Evolutionary conservation across 2,797 vertebrate species (phyloP), one percentile per base, ranked within the genome.

Genomic region (Rhinogobio ventralis): DNA sequence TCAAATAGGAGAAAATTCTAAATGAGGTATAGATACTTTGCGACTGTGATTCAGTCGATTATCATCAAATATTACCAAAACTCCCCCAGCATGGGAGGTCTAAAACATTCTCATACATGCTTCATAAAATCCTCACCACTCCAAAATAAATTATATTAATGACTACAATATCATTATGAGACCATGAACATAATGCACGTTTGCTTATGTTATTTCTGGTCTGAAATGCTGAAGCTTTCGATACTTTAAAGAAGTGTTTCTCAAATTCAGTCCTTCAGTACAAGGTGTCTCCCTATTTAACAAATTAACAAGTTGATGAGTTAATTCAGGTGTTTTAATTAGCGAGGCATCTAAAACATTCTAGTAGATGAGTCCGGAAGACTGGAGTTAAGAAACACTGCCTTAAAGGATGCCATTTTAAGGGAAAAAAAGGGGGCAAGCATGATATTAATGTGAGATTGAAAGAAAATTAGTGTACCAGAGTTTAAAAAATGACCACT

Each of bases 51-150:
- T 46, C n/a, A 30, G 42, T 23, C 19, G 42, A 49, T 66, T 33
- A 62, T 66, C 39, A 20, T 66, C n/a, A 62, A 9, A 28, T 20
- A 2, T 28, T 39, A 78, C 25, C 57, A 28, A 45, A 78, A 45
- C 36, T 42, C 53, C 39, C 14, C 57, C 76, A 78, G 45, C 57
- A 78, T 45, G n/a, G 36, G 33, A 78, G 57, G 17, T 49, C 76
- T 45, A 66, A 79, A 79, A 79, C 57, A 64, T 66, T 25, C 25
- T 64, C 57, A 79, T 30, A 79, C 14, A 64, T 46, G 11, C 19
- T 13, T 64, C 11, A 46, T 23, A 73, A 62, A 60, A 62, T 64
- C 51, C 25, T 49, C 57, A 36, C 42, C 69, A 51, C 20, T 49
- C 6, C 28, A 51, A 74, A 51, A 79, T 66, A 79, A 79, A 66